These are phyloP conservation scores for Tridacna gigas DNA, from an alignment of 2,888 invertebrate species.

Conservation along the genomic window DNA sequence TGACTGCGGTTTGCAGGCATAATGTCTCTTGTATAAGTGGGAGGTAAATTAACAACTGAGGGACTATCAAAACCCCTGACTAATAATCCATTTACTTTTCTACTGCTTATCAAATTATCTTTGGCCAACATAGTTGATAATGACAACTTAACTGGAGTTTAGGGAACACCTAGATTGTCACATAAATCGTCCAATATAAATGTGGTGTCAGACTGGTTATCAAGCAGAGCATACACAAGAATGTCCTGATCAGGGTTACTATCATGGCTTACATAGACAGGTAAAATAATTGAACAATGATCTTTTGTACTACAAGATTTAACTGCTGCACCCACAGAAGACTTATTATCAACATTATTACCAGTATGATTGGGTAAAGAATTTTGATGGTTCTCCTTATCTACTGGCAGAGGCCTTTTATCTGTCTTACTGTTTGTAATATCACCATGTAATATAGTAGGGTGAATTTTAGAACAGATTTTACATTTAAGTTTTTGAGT, in stretches of 20 bases:
- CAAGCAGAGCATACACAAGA: constrained; percentile 64
- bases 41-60: background rate
- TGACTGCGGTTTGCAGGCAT: constrained; percentile 48
- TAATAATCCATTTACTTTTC: constrained; percentile 28
- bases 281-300: constrained; percentile 40
- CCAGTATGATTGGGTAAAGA: constrained; percentile 39
- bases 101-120: constrained; percentile 28
- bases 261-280: constrained; percentile 52
- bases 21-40: constrained; percentile 41
- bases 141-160: constrained; percentile 27
- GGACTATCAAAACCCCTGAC: constrained; percentile 38
- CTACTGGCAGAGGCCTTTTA: background rate
- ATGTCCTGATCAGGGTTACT: constrained; percentile 44
- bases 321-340: background rate
- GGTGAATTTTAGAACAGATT: constrained; percentile 27
- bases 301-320: background rate
- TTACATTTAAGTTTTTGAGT: constrained; percentile 17
- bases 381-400: constrained; percentile 36
- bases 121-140: constrained; percentile 59
- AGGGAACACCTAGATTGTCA: constrained; percentile 30
- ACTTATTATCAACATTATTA: background rate
- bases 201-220: constrained; percentile 64
- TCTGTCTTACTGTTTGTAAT: too few species aligned
- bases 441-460: constrained; percentile 45
- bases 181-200: constrained; percentile 53